Percentiles rank a stretch among this genome's conserved stretches.
Evolutionary conservation across 2,797 vertebrate species (phyloP).

Genomic region (Myotis daubentonii): DNA sequence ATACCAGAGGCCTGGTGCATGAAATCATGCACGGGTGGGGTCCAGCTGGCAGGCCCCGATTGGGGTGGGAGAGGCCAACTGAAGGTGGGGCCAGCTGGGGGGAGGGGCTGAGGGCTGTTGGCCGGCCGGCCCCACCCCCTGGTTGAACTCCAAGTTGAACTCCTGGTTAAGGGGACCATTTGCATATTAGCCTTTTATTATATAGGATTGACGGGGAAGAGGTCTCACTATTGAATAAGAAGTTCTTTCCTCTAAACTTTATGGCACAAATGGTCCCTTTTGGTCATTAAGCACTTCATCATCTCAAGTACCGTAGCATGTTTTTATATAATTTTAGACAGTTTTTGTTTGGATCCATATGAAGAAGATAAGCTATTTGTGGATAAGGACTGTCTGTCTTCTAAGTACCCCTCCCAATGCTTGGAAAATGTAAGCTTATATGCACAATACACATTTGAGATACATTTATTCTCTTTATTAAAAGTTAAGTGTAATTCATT

Average conservation of each 20-base stretch:
- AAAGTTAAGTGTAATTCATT: background rate
- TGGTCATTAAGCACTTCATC: conserved; percentile 7
- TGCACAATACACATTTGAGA: background rate
- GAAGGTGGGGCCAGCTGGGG: no score
- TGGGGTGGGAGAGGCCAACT: no score
- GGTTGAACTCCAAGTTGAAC: no score
- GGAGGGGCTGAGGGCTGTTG: no score
- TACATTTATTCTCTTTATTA: background rate
- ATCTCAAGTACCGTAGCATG: background rate
- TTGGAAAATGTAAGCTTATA: background rate
- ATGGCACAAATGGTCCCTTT: background rate
- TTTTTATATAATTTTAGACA: conserved; percentile 11
- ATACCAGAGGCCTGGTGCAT: background rate
- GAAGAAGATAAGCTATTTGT: background rate
- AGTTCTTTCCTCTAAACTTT: background rate
- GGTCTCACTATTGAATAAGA: background rate
- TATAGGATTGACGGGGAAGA: conserved; percentile 14
- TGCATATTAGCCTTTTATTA: no score
- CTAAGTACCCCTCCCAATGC: background rate
- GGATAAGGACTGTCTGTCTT: background rate
- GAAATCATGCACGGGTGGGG: no score
- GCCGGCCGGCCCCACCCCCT: no score
- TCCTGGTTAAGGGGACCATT: no score
- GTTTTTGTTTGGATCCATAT: background rate
- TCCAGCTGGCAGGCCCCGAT: no score